Conservation (phyloP, 2,113 vertebrate genomes). For the Upupa epops region DNA sequence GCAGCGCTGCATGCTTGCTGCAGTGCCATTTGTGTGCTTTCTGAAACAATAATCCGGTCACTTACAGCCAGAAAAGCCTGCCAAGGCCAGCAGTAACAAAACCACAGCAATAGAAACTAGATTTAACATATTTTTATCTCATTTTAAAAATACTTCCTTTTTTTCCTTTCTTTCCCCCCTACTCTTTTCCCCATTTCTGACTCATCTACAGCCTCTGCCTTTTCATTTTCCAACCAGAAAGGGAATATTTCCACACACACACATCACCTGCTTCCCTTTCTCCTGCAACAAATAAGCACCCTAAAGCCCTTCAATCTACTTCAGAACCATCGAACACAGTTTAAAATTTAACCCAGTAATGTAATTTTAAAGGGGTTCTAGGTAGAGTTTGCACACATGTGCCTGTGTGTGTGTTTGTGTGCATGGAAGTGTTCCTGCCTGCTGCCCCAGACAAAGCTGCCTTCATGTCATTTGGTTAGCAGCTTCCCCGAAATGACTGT, state of each 20-base stretch:
- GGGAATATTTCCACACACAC: neutral
- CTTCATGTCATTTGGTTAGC: neutral
- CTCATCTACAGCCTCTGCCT: neutral
- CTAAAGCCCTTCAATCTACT: neutral
- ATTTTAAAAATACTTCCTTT: neutral
- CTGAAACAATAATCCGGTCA: neutral
- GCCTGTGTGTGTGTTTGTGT: neutral
- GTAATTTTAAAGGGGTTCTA: neutral
- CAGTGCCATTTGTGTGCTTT: neutral
- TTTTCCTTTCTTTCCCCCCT: neutral
- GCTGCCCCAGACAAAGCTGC: constrained; percentile 11
- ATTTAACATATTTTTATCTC: neutral
- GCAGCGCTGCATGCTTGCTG: neutral
- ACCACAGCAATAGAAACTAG: neutral
- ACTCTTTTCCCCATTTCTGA: neutral
- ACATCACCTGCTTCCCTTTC: constrained; percentile 5
- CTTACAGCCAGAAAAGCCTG: neutral
- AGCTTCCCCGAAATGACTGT: neutral
- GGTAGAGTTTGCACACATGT: neutral
- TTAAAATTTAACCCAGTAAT: neutral
- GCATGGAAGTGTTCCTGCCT: neutral
- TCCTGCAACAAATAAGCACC: constrained; percentile 18
- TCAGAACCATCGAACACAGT: neutral
- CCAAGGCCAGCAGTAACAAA: neutral
- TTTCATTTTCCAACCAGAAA: constrained; percentile 27